phyloP scores from a whole-genome alignment of 2,113 vertebrate genomes.

The Oriolus oriolus region DNA sequence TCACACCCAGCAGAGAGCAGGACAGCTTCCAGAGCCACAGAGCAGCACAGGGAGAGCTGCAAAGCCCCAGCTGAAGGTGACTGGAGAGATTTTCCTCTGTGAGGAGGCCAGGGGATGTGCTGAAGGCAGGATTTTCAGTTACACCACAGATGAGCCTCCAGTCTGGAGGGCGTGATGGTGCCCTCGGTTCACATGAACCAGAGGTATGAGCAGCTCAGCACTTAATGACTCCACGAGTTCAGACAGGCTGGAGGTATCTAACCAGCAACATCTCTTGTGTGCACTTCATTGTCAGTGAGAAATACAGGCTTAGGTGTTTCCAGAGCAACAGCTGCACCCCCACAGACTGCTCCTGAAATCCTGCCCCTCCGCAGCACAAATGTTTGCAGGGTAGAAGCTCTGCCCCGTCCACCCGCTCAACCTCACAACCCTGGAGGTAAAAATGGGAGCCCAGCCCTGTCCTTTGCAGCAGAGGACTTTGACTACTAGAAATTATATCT shows the following conservation, averaged over 20 bases:
- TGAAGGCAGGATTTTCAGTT: not conserved
- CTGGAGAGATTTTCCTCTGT: not conserved
- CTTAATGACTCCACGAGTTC: not conserved
- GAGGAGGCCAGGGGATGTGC: not conserved
- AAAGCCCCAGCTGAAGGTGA: not conserved
- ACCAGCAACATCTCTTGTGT: not conserved
- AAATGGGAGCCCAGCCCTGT: not conserved
- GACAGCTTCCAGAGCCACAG: not conserved
- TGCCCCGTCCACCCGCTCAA: not conserved
- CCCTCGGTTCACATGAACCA: not conserved
- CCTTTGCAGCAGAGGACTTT: not conserved
- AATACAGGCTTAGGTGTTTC: not conserved
- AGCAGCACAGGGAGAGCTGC: not conserved
- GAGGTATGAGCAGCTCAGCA: not conserved
- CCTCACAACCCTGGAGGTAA: not conserved
- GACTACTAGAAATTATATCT: not conserved
- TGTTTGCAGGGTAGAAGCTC: not conserved
- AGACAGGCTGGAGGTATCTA: constrained; percentile 10
- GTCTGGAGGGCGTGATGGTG: not conserved
- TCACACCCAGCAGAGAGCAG: not conserved
- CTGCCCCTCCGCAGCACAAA: not conserved
- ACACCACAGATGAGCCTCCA: not conserved
- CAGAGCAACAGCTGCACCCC: not conserved
- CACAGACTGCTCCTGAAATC: not conserved
- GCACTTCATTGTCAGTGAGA: not conserved